Evolutionary conservation across 30 jellyfish, hydroid and myxozoan genomes (phyloP).

Genomic region (Turritopsis rubra): DNA sequence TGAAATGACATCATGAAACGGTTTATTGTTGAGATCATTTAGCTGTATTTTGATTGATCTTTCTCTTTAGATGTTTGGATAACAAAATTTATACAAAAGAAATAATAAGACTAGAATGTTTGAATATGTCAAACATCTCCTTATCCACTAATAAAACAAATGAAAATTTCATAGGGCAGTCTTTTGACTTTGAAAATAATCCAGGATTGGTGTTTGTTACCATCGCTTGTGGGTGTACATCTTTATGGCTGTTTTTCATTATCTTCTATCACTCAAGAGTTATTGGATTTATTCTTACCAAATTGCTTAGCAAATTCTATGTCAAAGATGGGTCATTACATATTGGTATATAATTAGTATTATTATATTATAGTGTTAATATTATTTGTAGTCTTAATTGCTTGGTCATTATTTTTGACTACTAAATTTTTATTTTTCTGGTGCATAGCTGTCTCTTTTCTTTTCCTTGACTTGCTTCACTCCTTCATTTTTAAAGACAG

Average conservation of each 20-base stretch:
- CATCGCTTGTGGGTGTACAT: conserved; percentile 73
- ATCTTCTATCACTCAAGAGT: conserved; percentile 74
- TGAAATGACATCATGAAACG: background rate
- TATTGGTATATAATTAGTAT: conserved; percentile 43
- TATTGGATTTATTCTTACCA: conserved; percentile 61
- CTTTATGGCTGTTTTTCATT: conserved; percentile 71
- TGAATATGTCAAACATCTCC: background rate
- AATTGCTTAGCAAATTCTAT: conserved; percentile 49
- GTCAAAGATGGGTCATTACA: conserved; percentile 56
- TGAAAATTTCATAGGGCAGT: conserved; percentile 15
- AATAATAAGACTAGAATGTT: background rate
- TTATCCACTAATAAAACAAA: conserved; percentile 5
- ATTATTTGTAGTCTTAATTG: background rate
- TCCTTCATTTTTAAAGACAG: no score
- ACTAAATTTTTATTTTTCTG: background rate
- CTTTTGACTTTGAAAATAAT: conserved; percentile 58
- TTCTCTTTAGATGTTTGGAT: background rate
- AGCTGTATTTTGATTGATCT: background rate
- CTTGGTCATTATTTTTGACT: background rate
- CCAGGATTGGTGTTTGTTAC: conserved; percentile 81
- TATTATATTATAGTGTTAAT: background rate
- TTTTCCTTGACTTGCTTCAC: background rate
- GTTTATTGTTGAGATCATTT: background rate
- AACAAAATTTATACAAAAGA: background rate
- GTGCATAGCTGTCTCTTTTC: background rate